Conservation (phyloP, 2,888 invertebrate species). For the Phorcus lineatus region DNA sequence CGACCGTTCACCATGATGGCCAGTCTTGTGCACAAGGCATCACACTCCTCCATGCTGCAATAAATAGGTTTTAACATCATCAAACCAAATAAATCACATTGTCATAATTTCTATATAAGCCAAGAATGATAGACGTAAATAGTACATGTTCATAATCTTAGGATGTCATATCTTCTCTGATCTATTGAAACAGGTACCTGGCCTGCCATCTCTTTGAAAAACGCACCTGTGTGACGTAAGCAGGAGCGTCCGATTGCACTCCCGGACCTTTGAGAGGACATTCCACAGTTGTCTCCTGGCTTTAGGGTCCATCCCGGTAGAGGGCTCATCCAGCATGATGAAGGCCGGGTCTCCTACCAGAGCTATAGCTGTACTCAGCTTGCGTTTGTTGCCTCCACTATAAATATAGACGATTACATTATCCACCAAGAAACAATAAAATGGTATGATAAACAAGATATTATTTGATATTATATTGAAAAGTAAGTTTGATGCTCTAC, state of each 20-base stretch:
- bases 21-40: conserved; percentile 85
- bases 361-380: conserved; percentile 70
- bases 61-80: background rate
- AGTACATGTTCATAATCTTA: too few relatives aligned
- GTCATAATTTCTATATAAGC: too few relatives aligned
- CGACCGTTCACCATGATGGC: conserved; percentile 86
- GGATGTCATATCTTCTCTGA: background rate
- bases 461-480: too few relatives aligned
- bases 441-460: too few relatives aligned
- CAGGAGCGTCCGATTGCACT: conserved; percentile 85
- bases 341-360: conserved; percentile 71
- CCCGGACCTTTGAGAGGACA: conserved; percentile 76
- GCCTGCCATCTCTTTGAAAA: too few relatives aligned
- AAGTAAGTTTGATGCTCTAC: conserved; percentile 28
- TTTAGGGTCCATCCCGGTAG: conserved; percentile 86
- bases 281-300: conserved; percentile 88
- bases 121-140: too few relatives aligned
- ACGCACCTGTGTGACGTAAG: conserved; percentile 82
- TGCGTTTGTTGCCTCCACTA: conserved; percentile 72
- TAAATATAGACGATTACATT: too few relatives aligned
- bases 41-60: conserved; percentile 90
- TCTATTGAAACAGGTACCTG: background rate
- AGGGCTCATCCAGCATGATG: conserved; percentile 71
- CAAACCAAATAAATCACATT: too few relatives aligned
- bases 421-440: too few relatives aligned